These are phyloP conservation scores for Sphaeramia orbicularis DNA, from an alignment of 2,797 vertebrate species.

Conservation along the genomic window DNA sequence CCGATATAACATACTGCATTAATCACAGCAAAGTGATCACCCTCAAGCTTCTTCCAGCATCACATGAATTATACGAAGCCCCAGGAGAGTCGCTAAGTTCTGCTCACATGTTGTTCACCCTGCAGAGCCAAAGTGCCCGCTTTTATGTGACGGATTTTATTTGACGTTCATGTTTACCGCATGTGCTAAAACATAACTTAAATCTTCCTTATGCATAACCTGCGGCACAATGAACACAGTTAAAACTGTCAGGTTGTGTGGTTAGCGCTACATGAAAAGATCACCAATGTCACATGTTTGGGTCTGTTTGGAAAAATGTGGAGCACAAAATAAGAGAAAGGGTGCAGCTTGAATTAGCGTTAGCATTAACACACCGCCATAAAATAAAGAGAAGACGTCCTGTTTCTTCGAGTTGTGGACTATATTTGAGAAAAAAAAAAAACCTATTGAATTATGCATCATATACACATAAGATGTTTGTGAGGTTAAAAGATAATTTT, in stretches of 20 bases:
- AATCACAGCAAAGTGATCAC: not conserved
- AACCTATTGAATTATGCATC: too few relatives aligned
- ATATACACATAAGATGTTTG: too few relatives aligned
- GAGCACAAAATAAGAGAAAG: not conserved
- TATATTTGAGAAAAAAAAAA: too few relatives aligned
- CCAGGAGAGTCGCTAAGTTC: slow-evolving; percentile 2
- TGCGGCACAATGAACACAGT: not conserved
- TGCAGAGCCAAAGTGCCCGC: slow-evolving; percentile 1
- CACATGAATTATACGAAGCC: slow-evolving; percentile 20
- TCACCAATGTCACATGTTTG: not conserved
- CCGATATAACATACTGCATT: slow-evolving; percentile 12
- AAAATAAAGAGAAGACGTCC: too few relatives aligned
- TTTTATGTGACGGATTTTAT: slow-evolving; percentile 24
- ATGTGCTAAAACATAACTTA: slow-evolving; percentile 5
- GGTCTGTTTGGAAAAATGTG: not conserved
- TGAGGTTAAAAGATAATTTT: too few relatives aligned
- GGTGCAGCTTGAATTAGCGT: not conserved
- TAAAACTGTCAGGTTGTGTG: slow-evolving; percentile 11
- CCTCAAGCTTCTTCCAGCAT: slow-evolving; percentile 13
- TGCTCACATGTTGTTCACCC: slow-evolving; percentile 16
- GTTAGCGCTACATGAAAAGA: not conserved
- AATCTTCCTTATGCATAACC: slow-evolving; percentile 16
- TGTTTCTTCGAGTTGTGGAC: too few relatives aligned
- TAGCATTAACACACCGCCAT: slow-evolving; percentile 10
- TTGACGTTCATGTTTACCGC: slow-evolving; percentile 14